Conservation (phyloP, 2,797 vertebrate species). For the Dermochelys coriacea region DNA sequence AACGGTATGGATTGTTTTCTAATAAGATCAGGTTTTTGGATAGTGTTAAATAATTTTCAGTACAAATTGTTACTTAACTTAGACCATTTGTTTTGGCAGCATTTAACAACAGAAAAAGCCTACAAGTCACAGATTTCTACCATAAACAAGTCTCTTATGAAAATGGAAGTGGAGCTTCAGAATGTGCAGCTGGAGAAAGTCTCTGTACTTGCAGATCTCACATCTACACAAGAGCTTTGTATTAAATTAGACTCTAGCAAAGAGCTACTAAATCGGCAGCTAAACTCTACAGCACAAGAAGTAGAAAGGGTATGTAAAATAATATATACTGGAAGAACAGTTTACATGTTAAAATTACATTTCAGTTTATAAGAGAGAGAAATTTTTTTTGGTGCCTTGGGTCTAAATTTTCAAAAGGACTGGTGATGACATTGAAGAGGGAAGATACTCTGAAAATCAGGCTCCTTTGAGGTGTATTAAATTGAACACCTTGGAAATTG, state of each 20-base stretch:
- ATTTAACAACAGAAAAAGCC: conserved; percentile 79
- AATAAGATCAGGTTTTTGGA: neutral
- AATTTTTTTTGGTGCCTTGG: neutral
- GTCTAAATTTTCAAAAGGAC: neutral
- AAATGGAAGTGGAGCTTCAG: conserved; percentile 81
- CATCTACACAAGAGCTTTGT: conserved; percentile 80
- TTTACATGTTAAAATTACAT: neutral
- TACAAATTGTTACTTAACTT: neutral
- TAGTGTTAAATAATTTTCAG: neutral
- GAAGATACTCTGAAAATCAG: neutral
- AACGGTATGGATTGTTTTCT: neutral
- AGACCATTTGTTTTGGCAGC: conserved; percentile 53
- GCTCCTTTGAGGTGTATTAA: neutral
- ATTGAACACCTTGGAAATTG: neutral
- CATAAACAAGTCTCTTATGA: conserved; percentile 77
- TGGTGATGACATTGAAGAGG: neutral
- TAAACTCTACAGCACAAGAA: conserved; percentile 77
- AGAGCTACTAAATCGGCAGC: conserved; percentile 78
- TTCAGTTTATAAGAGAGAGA: neutral
- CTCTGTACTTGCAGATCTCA: conserved; percentile 78
- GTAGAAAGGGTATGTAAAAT: conserved; percentile 75
- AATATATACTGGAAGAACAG: neutral
- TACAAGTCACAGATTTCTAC: conserved; percentile 77
- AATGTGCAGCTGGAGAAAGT: conserved; percentile 74
- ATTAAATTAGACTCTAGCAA: conserved; percentile 84